These are phyloP conservation scores for Montipora capricornis DNA, from an alignment of 64 coral and sea anemone genomes.

Conservation along the genomic window DNA sequence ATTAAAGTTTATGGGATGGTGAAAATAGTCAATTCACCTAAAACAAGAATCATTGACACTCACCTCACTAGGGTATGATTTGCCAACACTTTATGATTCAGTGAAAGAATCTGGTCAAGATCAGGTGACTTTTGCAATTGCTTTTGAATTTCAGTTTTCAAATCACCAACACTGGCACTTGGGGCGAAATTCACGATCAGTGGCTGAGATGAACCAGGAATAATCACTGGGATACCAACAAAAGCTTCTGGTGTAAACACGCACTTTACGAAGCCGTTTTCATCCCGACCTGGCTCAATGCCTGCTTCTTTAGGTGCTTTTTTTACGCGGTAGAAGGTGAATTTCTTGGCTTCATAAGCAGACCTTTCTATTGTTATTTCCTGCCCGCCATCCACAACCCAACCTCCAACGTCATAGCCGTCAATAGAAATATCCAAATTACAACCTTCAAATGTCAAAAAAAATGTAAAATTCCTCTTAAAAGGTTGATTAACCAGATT, in stretches of 20 bases:
- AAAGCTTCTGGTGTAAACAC: slow-evolving; percentile 51
- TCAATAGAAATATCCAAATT: slow-evolving; percentile 59
- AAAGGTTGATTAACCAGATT: background rate
- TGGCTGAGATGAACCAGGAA: background rate
- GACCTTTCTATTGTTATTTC: slow-evolving; percentile 45
- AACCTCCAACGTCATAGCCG: slow-evolving; percentile 59
- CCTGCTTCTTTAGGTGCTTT: slow-evolving; percentile 34
- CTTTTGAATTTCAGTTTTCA: background rate
- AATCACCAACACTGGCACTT: slow-evolving; percentile 15
- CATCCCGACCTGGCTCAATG: slow-evolving; percentile 20
- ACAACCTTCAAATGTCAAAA: slow-evolving; percentile 6
- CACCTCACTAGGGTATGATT: background rate
- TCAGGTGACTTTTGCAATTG: background rate
- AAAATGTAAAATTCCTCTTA: too few species aligned
- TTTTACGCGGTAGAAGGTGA: slow-evolving; percentile 62
- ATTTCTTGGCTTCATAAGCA: slow-evolving; percentile 53
- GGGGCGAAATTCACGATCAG: background rate
- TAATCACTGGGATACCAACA: too few species aligned
- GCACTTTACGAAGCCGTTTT: slow-evolving; percentile 58
- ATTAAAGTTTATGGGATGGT: too few species aligned
- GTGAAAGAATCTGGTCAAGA: background rate
- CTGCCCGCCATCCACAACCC: slow-evolving; percentile 25
- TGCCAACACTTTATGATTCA: background rate
- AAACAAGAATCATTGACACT: background rate
- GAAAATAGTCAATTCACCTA: too few species aligned